Conservation (phyloP, 2,888 invertebrate genomes). For the Hypselothyrea guttata region DNA sequence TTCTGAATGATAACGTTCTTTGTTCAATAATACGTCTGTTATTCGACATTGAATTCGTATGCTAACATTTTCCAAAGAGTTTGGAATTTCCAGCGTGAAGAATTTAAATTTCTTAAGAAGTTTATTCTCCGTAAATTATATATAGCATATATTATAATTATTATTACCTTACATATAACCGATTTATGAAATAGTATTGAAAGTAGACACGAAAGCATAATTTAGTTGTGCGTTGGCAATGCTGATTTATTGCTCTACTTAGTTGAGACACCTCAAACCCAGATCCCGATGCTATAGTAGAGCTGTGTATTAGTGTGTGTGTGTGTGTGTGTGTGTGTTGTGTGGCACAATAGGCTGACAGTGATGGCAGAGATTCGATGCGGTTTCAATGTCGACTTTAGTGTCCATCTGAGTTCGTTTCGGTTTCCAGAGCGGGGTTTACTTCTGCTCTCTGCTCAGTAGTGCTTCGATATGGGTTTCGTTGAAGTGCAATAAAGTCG, state of each 20-base stretch:
- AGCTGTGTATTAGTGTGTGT: constrained; percentile 8
- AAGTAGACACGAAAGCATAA: too few species aligned
- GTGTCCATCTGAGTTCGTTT: constrained; percentile 35
- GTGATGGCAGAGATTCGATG: constrained; percentile 49
- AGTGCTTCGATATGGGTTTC: constrained; percentile 16
- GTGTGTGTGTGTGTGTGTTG: constrained; percentile 6
- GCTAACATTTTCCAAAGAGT: too few species aligned
- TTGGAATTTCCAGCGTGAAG: too few species aligned
- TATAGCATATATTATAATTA: constrained; percentile 2
- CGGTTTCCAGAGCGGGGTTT: neutral
- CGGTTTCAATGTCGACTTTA: constrained; percentile 49
- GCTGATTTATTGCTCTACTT: constrained; percentile 53
- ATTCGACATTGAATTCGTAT: too few species aligned
- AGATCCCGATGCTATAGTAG: constrained; percentile 1
- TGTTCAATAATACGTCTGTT: too few species aligned
- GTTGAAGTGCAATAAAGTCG: constrained; percentile 78
- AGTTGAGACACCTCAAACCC: constrained; percentile 25
- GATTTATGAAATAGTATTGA: too few species aligned
- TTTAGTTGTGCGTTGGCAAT: constrained; percentile 29
- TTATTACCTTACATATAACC: too few species aligned
- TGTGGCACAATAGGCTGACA: constrained; percentile 6
- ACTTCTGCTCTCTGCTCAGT: too few species aligned
- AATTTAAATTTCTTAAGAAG: too few species aligned
- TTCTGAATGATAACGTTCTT: too few species aligned
- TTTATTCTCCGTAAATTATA: too few species aligned